Base-by-base conservation (phyloP, 2,113 vertebrate genomes). In the Scortum barcoo region DNA sequence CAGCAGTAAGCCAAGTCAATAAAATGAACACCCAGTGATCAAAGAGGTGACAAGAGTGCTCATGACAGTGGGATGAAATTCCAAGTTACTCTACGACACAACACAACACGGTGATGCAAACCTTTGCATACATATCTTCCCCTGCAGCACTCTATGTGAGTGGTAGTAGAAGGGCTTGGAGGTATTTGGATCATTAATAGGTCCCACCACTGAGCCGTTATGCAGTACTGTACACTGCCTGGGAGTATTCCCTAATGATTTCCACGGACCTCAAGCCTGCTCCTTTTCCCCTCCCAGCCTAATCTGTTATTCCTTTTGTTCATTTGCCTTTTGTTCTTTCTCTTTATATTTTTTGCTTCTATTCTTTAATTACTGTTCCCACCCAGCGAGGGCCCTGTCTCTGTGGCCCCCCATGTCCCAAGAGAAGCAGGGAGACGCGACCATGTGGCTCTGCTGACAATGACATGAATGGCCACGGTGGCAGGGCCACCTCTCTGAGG, bases 281-380 rank as follows among this genome's bases (percentile, higher is more conserved):
- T 87, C 80, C 51, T 70, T 80, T 62, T 56, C 83, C 76, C 85
- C 85, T 87, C 92, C 76, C 75, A 72, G 76, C 80, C 81, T 92
- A 91, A 93, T 94, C 89, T 92, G 81, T 90, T 93, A 94, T 95
- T 94, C 93, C 93, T 94, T 95, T 95, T 95, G 93, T 95, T 95
- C 91, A 85, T 93, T 89, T 91, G 72, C 75, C 93, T 93, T 95
- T 95, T 95, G 93, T 94, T 93, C 92, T 93, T 93, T 89, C 87
- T 87, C 92, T 92, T 92, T 94, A 89, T 90, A 88, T 92, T 89
- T 91, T 91, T 90, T 89, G 88, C 87, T 78, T 93, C 89, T 93
- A 92, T 93, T 93, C 91, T 93, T 94, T 95, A 94, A 94, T 95
- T 95, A 94, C 93, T 93, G 91, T 93, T 93, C 92, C 95, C 92